Conservation (phyloP, 2,888 invertebrate genomes). For the Drosophila ustulata region DNA sequence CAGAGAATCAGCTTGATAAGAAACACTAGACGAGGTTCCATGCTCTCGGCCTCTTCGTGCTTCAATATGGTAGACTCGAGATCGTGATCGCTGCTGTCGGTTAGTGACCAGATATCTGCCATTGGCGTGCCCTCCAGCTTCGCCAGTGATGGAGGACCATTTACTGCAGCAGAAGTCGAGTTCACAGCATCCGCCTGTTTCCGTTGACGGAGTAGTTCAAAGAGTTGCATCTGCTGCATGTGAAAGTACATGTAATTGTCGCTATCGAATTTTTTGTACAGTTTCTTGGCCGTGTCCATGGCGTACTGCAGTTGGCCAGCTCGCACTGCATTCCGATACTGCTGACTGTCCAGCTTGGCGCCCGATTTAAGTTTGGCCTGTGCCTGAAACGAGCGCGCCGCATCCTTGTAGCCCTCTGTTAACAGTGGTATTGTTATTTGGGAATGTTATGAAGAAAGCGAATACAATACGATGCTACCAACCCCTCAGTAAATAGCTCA, state of each 20-base stretch:
- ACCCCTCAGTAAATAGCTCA: conserved; percentile 63
- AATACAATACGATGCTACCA: background rate
- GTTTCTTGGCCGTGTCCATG: conserved; percentile 58
- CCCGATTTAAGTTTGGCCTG: conserved; percentile 41
- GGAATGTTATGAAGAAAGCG: conserved; percentile 1
- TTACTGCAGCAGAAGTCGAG: background rate
- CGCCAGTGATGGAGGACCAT: background rate
- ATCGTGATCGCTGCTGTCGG: conserved; percentile 29
- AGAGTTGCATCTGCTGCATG: conserved; percentile 65
- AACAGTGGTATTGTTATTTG: background rate
- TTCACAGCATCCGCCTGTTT: conserved; percentile 18
- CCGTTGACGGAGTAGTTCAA: conserved; percentile 58
- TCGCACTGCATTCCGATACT: conserved; percentile 56
- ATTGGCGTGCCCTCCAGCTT: background rate
- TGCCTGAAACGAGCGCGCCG: conserved; percentile 44
- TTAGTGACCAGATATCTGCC: background rate
- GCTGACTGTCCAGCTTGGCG: conserved; percentile 17
- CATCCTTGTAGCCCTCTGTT: conserved; percentile 64
- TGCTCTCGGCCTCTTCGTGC: conserved; percentile 20
- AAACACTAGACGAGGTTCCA: conserved; percentile 65
- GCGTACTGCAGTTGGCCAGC: conserved; percentile 59
- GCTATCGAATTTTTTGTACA: conserved; percentile 56
- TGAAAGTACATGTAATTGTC: conserved; percentile 74
- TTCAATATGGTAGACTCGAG: conserved; percentile 29
- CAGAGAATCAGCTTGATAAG: conserved; percentile 67